Percentiles rank a stretch among this genome's conserved stretches.
Evolutionary conservation across 1,140 invertebrate species (phyloP).

Genomic region (Macrosteles quadrilineatus): DNA sequence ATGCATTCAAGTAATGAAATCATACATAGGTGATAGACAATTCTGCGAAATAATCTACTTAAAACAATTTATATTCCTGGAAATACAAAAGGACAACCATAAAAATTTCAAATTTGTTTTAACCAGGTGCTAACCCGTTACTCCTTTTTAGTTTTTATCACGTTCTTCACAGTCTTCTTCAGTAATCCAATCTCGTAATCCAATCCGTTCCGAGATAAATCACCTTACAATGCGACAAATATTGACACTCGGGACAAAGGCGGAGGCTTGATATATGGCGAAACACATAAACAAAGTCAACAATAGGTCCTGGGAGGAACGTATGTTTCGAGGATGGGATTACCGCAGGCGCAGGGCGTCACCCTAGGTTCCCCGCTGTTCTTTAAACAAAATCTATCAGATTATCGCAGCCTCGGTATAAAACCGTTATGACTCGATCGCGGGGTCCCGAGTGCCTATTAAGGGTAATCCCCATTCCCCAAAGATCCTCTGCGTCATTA

Average conservation of each 20-base stretch:
- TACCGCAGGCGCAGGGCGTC: constrained; percentile 5
- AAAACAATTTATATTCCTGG: too few relatives aligned
- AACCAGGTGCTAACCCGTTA: too few relatives aligned
- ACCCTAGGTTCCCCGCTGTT: constrained; percentile 6
- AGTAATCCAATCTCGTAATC: too few relatives aligned
- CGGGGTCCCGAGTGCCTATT: constrained; percentile 8
- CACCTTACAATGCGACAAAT: constrained; percentile 2
- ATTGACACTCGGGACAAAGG: constrained; percentile 6
- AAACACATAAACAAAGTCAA: constrained; percentile 8
- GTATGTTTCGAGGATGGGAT: constrained; percentile 18
- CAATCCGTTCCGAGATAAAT: too few relatives aligned
- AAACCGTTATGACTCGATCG: constrained; percentile 8
- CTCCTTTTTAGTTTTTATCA: too few relatives aligned
- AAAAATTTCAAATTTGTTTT: too few relatives aligned
- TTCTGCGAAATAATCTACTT: too few relatives aligned
- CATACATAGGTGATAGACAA: too few relatives aligned
- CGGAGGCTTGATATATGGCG: neutral
- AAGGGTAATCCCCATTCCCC: constrained; percentile 19
- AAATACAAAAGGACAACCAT: too few relatives aligned
- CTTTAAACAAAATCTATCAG: constrained; percentile 12
- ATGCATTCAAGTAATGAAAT: too few relatives aligned
- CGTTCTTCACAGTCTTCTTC: too few relatives aligned
- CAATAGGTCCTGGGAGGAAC: constrained; percentile 12
- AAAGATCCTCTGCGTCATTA: constrained; percentile 16
- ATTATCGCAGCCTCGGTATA: constrained; percentile 8